Evolutionary conservation across 2,797 vertebrate species (phyloP), one percentile per base, ranked within the genome.

Genomic region (Enteromius afrohamiltoni): DNA sequence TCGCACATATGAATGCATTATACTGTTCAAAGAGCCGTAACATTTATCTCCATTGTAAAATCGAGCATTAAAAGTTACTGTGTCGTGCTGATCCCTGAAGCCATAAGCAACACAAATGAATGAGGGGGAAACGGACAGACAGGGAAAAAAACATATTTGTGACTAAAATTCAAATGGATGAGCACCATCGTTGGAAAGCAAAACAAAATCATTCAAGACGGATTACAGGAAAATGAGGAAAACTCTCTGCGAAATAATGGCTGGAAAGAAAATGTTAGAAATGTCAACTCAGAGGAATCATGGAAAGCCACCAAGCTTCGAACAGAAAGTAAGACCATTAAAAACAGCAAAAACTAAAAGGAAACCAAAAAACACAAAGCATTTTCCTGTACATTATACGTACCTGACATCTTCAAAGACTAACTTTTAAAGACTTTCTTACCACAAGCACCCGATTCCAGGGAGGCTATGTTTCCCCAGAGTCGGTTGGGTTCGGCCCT

Each of bases 401-500:
- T 96, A 96, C 95, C 95, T 96, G 93, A 90, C 91, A 92, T 91
- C 92, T 93, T 90, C 89, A 94, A 90, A 92, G 86, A 93, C 86
- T 92, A 91, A 83, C 89, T 91, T 89, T 91, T 86, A 87, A 87
- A 95, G 95, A 96, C 95, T 95, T 95, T 96, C 95, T 96, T 95
- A 95, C 94, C 93, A 92, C 88, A 92, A 94, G 94, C 94, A 93
- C 93, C 91, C 86, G 88, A 92, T 90, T 86, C 81, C 85, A 91
- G 90, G 83, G 85, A 92, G 91, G 29, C 51, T 65, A 80, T 74
- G 88, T 75, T 89, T 71, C 40, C 91, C 89, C 89, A 85, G 34
- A 88, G 88, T 86, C 89, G 88, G 91, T 80, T 87, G 92, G 88
- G 83, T 71, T 34, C 80, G 91, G 90, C 91, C 77, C 93, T 89